These are phyloP conservation scores for Euphonia xanthogaster DNA, from an alignment of 2,797 vertebrate genomes.

Conservation along the genomic window DNA sequence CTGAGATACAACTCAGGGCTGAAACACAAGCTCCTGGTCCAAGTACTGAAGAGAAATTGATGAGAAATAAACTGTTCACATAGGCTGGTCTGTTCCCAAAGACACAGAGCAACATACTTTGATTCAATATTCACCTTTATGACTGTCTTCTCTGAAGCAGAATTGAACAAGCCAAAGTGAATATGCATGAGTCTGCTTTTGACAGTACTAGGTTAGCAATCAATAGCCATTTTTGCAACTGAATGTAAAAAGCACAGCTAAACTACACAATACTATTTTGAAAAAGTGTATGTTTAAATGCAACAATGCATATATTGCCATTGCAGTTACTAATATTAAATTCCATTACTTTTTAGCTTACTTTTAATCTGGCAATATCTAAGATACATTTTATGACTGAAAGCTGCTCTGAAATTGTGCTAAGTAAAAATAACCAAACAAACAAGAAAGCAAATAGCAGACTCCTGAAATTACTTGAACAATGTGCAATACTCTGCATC, in stretches of 20 bases:
- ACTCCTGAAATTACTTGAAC: background rate
- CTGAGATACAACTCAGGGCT: background rate
- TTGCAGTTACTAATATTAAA: background rate
- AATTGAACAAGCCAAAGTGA: background rate
- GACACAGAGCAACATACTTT: background rate
- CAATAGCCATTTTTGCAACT: constrained; percentile 50
- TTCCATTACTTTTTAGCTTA: background rate
- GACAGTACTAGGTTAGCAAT: constrained; percentile 8
- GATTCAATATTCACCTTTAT: constrained; percentile 29
- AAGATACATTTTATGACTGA: background rate
- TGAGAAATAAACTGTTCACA: background rate
- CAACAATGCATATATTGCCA: background rate
- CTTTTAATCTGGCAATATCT: background rate
- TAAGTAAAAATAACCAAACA: background rate
- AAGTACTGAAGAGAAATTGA: background rate
- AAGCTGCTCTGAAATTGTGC: background rate
- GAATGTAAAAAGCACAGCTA: background rate
- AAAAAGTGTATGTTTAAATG: background rate
- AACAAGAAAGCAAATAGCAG: background rate
- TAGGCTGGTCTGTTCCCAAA: background rate
- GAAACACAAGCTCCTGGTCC: background rate
- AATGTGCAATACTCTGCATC: background rate
- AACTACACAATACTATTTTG: background rate
- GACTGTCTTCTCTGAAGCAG: background rate
- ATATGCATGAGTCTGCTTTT: background rate